These are phyloP conservation scores for Rhagophthalmus giganteus DNA, from an alignment of 2,888 invertebrate genomes.

Conservation along the genomic window DNA sequence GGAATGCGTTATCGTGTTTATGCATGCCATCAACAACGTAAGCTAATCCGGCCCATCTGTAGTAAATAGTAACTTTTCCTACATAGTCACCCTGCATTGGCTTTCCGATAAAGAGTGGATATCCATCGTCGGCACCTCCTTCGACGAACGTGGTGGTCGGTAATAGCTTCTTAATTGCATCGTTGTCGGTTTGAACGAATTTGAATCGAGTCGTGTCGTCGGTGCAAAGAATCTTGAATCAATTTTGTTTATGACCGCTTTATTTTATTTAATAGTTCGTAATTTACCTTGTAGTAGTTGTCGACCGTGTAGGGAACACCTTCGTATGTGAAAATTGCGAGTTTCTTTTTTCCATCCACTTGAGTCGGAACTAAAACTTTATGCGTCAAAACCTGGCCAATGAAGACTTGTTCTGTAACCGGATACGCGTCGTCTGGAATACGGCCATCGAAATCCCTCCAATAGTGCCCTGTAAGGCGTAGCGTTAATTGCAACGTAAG, in stretches of 20 bases:
- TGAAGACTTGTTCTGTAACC: neutral
- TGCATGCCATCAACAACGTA: neutral
- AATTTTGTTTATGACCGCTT: neutral
- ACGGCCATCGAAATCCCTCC: neutral
- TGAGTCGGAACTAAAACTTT: neutral
- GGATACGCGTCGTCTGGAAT: neutral
- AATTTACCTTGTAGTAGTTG: neutral
- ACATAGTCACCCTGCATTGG: neutral
- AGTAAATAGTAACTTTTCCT: neutral
- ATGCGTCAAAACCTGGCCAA: neutral
- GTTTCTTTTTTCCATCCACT: neutral
- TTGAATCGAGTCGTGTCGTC: neutral
- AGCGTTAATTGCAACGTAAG: too few species aligned
- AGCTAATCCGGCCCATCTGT: neutral
- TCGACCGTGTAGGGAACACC: neutral
- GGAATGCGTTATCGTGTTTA: neutral
- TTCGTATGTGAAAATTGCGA: neutral
- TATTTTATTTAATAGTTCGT: neutral
- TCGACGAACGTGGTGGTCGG: neutral
- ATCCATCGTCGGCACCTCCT: constrained; percentile 1
- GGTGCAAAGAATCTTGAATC: neutral
- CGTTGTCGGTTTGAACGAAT: neutral
- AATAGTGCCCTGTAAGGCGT: neutral
- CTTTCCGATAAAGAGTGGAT: constrained; percentile 2
- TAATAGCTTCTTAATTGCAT: neutral